Percentiles rank a stretch among this genome's conserved stretches.
phyloP scores from a whole-genome alignment of 2,113 vertebrate genomes.

The Dendrocopos noguchii region DNA sequence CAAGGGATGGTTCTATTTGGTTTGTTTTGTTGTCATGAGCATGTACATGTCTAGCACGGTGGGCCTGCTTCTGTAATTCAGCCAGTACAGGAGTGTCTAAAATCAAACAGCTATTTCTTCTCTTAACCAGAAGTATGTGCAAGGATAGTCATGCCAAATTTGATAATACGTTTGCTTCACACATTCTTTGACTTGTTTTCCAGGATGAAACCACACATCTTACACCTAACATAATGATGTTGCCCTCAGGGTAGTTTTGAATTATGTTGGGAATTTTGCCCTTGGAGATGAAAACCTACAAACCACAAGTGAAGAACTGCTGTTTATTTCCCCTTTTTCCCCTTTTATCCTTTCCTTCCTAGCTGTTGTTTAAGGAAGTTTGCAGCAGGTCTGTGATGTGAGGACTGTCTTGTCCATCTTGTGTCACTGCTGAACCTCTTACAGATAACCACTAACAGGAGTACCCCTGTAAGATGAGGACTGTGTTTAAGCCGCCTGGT shows the following conservation, averaged over 20 bases:
- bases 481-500: background rate
- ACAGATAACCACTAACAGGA: background rate
- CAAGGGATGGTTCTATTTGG: background rate
- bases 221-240: background rate
- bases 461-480: accelerated
- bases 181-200: background rate
- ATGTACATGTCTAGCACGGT: background rate
- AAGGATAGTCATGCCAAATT: background rate
- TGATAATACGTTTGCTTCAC: background rate
- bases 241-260: background rate
- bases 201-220: conserved; percentile 16
- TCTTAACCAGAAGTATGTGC: background rate
- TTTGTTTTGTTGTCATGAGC: background rate
- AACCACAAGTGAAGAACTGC: background rate
- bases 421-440: background rate
- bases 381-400: accelerated
- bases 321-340: background rate
- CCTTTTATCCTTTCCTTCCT: background rate
- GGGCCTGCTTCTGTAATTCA: background rate
- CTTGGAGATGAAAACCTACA: background rate
- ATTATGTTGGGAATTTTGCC: background rate
- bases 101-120: background rate
- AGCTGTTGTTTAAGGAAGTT: background rate
- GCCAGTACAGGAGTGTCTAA: background rate
- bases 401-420: background rate